phyloP scores from a whole-genome alignment of 2,797 vertebrate genomes.

The Schizopygopsis pylzovi region DNA sequence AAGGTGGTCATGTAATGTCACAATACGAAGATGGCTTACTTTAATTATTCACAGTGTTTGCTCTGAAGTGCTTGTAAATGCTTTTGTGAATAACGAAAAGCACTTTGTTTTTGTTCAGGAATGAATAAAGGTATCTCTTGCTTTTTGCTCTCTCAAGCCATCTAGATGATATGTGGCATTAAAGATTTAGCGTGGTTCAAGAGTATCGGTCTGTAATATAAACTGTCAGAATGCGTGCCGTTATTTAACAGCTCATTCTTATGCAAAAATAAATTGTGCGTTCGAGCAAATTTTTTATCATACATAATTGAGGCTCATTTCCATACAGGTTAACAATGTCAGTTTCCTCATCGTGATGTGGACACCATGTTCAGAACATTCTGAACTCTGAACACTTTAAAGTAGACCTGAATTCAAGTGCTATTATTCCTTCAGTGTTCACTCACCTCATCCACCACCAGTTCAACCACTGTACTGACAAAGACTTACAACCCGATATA shows the following conservation, averaged over 20 bases:
- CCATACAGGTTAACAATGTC: conserved; percentile 29
- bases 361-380: conserved; percentile 28
- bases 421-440: conserved; percentile 28
- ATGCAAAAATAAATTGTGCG: conserved; percentile 6
- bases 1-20: conserved; percentile 19
- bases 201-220: conserved; percentile 14
- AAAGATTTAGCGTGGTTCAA: conserved; percentile 34
- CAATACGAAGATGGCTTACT: conserved; percentile 10
- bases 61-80: conserved; percentile 36
- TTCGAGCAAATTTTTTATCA: conserved; percentile 14
- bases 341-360: background rate
- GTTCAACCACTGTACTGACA: conserved; percentile 14
- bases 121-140: conserved; percentile 27
- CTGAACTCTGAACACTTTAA: conserved; percentile 21
- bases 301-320: conserved; percentile 27
- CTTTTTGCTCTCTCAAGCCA: conserved; percentile 20
- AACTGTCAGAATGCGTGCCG: background rate
- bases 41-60: conserved; percentile 48
- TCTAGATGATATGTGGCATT: conserved; percentile 32
- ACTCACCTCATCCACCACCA: background rate
- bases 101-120: conserved; percentile 39
- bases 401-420: background rate
- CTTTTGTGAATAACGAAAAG: conserved; percentile 24
- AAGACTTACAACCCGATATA: conserved; percentile 14
- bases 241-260: conserved; percentile 24